phyloP scores from a whole-genome alignment of 1,140 invertebrate species.

The Mactra quadrangularis region DNA sequence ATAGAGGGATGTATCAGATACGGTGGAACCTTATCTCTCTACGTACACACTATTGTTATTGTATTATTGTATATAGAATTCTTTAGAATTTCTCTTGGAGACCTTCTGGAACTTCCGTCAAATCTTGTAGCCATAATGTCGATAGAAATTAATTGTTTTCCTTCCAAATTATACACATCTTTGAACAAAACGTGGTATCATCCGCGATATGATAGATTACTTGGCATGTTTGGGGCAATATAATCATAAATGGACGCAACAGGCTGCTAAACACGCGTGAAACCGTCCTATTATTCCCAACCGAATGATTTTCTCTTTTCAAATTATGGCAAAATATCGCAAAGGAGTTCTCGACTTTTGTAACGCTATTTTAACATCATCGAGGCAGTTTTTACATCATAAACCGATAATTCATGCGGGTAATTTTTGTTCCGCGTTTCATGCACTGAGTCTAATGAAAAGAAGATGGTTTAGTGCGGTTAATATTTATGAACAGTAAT shows the following conservation, averaged over 20 bases:
- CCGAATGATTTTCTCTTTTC: constrained; percentile 1
- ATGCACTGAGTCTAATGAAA: too few relatives aligned
- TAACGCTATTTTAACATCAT: too few relatives aligned
- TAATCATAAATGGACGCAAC: constrained; percentile 33
- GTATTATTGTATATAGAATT: neutral
- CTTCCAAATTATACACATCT: constrained; percentile 44
- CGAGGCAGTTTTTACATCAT: too few relatives aligned
- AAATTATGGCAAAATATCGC: neutral
- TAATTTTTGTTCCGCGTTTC: too few relatives aligned
- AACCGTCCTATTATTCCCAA: constrained; percentile 27
- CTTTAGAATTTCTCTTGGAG: neutral
- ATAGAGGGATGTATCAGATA: too few relatives aligned
- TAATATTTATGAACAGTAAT: too few relatives aligned
- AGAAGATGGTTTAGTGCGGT: too few relatives aligned
- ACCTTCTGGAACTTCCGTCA: neutral
- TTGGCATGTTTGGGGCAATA: constrained; percentile 25
- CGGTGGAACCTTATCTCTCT: too few relatives aligned
- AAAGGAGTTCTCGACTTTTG: too few relatives aligned
- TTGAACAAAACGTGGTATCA: constrained; percentile 26
- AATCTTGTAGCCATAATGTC: constrained; percentile 14
- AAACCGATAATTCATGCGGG: too few relatives aligned
- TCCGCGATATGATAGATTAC: constrained; percentile 27
- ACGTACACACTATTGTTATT: too few relatives aligned
- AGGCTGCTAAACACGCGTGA: constrained; percentile 22
- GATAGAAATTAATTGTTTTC: constrained; percentile 42